Conservation (phyloP, 2,797 vertebrate species). For the Hypotaenidia okinawae region DNA sequence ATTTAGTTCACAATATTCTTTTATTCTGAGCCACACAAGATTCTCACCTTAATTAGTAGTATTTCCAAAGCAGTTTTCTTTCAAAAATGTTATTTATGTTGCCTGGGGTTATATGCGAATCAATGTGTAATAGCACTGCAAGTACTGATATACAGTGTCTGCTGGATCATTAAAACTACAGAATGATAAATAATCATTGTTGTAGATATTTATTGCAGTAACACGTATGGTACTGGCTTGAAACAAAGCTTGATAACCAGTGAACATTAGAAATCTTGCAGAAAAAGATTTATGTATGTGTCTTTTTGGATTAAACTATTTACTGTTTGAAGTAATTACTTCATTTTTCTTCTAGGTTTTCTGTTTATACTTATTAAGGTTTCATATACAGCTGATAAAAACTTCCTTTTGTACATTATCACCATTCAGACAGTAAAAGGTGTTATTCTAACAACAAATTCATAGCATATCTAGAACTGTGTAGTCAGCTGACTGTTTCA, state of each 20-base stretch:
- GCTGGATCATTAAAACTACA: neutral
- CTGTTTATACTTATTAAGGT: neutral
- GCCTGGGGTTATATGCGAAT: neutral
- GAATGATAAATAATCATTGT: neutral
- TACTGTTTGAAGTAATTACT: neutral
- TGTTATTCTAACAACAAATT: neutral
- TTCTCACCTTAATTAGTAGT: neutral
- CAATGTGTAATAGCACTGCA: neutral
- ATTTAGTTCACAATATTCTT: neutral
- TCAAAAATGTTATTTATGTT: neutral
- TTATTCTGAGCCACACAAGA: neutral
- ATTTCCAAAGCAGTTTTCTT: neutral
- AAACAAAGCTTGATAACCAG: neutral
- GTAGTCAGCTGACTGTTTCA: neutral
- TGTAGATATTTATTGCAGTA: constrained; percentile 9
- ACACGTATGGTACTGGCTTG: neutral
- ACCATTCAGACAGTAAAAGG: neutral
- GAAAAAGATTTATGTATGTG: neutral
- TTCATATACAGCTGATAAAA: neutral
- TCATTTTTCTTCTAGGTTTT: constrained; percentile 16
- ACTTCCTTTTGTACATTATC: neutral
- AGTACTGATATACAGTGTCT: neutral
- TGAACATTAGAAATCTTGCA: neutral
- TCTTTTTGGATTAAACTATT: constrained; percentile 32
- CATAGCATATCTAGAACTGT: neutral